phyloP scores from a whole-genome alignment of 64 coral and sea anemone species.

The Stylophora pistillata region DNA sequence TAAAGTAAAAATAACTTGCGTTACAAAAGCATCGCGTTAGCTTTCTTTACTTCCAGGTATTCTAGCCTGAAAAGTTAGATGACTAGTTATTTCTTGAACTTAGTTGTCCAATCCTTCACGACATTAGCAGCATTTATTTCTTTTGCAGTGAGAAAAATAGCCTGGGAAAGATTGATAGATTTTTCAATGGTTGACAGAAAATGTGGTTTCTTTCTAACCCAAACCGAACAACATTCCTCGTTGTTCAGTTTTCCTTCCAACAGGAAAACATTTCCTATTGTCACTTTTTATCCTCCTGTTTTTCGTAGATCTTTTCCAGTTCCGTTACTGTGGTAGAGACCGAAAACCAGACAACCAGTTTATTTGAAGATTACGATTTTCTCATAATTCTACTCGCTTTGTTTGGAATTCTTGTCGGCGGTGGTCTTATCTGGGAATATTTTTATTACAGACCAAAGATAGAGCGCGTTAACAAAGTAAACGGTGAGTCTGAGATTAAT shows the following conservation, averaged over 20 bases:
- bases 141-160: too few relatives aligned
- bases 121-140: too few relatives aligned
- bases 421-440: conserved; percentile 68
- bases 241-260: background rate
- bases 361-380: conserved; percentile 78
- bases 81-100: too few relatives aligned
- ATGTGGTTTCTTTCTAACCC: too few relatives aligned
- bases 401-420: conserved; percentile 37
- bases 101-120: too few relatives aligned
- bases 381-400: conserved; percentile 73
- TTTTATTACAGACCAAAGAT: conserved; percentile 62
- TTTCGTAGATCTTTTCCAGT: conserved; percentile 14
- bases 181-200: too few relatives aligned
- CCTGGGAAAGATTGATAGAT: too few relatives aligned
- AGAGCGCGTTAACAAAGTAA: conserved; percentile 24
- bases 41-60: too few relatives aligned
- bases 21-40: too few relatives aligned
- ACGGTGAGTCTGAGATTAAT: background rate
- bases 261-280: background rate
- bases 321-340: background rate
- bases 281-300: background rate
- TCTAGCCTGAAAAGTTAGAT: too few relatives aligned
- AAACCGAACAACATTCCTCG: too few relatives aligned
- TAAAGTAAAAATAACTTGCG: too few relatives aligned
- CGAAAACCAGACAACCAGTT: background rate